These are phyloP conservation scores for Colius striatus DNA, from an alignment of 2,113 vertebrate species.

Conservation along the genomic window DNA sequence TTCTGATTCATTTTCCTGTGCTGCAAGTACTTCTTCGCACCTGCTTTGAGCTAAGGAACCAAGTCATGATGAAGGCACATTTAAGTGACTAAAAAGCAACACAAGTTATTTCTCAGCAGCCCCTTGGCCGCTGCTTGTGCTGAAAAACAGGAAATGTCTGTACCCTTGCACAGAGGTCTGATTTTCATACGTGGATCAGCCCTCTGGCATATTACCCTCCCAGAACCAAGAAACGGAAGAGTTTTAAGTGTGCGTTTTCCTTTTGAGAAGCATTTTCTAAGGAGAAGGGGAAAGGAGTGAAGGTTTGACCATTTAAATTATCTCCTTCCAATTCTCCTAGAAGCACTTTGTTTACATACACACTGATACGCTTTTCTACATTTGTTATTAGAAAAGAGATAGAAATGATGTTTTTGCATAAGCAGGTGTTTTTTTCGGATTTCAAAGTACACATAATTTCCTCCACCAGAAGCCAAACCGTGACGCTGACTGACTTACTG, in stretches of 20 bases:
- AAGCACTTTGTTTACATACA: neutral
- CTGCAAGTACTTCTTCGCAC: neutral
- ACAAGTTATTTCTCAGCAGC: neutral
- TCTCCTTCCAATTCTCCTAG: neutral
- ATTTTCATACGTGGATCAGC: neutral
- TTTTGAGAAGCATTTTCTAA: conserved; percentile 4
- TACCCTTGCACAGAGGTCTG: neutral
- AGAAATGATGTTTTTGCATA: neutral
- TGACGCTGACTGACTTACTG: neutral
- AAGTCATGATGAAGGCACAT: neutral
- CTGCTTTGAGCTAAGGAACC: conserved; percentile 6
- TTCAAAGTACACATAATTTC: neutral
- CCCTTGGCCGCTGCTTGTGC: neutral
- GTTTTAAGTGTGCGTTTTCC: neutral
- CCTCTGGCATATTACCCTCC: neutral
- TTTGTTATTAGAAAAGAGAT: neutral
- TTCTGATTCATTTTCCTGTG: conserved; percentile 55
- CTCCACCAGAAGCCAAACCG: neutral
- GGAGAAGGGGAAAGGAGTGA: neutral
- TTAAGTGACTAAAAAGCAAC: neutral
- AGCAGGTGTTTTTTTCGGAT: neutral
- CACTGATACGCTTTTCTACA: neutral
- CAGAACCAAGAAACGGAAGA: neutral
- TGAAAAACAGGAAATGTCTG: conserved; percentile 67
- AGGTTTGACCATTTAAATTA: neutral